Percentiles rank a stretch among this genome's conserved stretches.
These are phyloP conservation scores for Paracanthobrama guichenoti DNA, from an alignment of 2,113 vertebrate genomes.

Conservation along the genomic window DNA sequence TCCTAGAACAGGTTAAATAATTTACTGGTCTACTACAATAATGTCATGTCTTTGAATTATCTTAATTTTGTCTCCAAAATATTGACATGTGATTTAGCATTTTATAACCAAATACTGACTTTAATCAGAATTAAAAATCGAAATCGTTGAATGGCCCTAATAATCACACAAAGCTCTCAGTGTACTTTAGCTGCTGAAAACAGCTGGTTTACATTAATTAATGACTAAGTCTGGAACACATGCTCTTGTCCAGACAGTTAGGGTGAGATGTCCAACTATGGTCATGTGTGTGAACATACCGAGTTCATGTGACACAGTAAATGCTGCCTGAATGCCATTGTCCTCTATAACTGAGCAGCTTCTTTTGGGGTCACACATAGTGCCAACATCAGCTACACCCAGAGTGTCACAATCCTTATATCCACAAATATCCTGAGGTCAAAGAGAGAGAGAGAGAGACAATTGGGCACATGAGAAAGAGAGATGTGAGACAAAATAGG, in stretches of 20 bases:
- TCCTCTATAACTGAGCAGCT: conserved; percentile 96
- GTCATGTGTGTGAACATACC: conserved; percentile 71
- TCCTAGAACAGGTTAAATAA: not conserved
- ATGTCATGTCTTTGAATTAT: not conserved
- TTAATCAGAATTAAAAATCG: not conserved
- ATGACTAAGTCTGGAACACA: conserved; percentile 49
- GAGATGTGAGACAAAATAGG: conserved; percentile 23
- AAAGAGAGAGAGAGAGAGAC: conserved; percentile 20
- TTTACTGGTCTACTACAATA: not conserved
- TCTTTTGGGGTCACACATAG: conserved; percentile 92
- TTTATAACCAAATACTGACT: not conserved
- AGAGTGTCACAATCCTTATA: conserved; percentile 90
- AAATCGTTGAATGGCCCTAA: not conserved
- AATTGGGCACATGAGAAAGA: conserved; percentile 12
- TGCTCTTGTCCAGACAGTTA: conserved; percentile 48
- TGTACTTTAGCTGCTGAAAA: conserved; percentile 35
- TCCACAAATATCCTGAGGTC: conserved; percentile 88
- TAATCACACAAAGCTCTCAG: not conserved
- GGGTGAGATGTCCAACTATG: conserved; percentile 38
- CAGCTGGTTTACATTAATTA: conserved; percentile 45
- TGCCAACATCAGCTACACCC: conserved; percentile 90
- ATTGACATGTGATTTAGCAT: not conserved
- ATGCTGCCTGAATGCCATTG: conserved; percentile 90
- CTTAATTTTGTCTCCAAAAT: not conserved
- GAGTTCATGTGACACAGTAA: conserved; percentile 92